Evolutionary conservation across 2,888 invertebrate species (phyloP), one percentile per base, ranked within the genome.

Genomic region (Nomada flava): DNA sequence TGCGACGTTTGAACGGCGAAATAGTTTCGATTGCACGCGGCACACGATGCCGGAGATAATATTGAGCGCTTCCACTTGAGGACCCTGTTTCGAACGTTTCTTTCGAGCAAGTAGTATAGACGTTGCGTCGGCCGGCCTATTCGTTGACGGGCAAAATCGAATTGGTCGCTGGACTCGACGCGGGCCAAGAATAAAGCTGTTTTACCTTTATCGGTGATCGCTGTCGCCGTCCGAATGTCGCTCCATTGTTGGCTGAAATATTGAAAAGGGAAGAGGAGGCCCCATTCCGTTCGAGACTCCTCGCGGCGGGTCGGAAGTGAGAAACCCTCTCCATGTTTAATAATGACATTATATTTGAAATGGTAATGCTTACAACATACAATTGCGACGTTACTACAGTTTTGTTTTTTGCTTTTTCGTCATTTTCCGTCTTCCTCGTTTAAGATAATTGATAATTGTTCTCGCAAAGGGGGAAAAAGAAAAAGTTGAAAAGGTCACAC

Each of bases 331-430:
- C 64, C 83, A 36, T 86, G 87, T 88, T 36, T 88, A 88, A 88
- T 86, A 88, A 88, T 88, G 86, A 85, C 79, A 90, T 90, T 89
- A 91, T 91, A 91, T 91, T 90, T 91, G 86, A 90, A 91, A 90
- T 90, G 90, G 87, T 90, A 88, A 90, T 89, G 90, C 90, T 91
- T 91, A 91, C 90, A 90, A 89, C 89, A 90, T 91, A 91, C 89
- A 90, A 89, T 91, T 89, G 90, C 89, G 89, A 87, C 86, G 89
- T 85, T 85, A 88, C 88, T 90, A 88, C 88, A 89, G 85, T 87
- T 65, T 69, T 36, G 36, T 36, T 36, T 36, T 36, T 36, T 36
- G 36, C 36, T 36, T 79, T 80, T 79, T 80, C 62, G 55, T 67
- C 63, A 68, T 67, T 68, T 64, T 71, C 44, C 68, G 69, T 74